A percentile compares a stretch with the other conserved stretches of the same genome.
phyloP scores from a whole-genome alignment of 2,888 invertebrate genomes.

The Stramonita haemastoma region DNA sequence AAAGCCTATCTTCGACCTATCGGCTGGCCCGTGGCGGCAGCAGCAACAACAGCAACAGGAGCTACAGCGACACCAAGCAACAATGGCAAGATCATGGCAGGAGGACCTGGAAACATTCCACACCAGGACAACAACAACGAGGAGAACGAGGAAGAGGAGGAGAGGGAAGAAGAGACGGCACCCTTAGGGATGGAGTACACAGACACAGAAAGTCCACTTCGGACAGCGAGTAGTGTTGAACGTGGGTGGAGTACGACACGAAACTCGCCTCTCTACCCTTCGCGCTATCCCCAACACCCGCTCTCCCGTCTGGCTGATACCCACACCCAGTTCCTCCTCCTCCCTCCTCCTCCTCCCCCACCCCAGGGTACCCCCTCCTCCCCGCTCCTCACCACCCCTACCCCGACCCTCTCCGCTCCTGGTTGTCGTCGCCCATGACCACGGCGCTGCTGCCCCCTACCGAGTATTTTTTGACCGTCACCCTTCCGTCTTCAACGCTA shows the following conservation, averaged over 20 bases:
- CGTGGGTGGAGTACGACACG: constrained; percentile 76
- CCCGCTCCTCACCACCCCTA: not conserved
- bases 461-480: constrained; percentile 76
- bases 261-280: constrained; percentile 74
- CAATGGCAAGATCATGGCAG: not conserved
- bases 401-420: not conserved
- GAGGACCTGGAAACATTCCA: not conserved
- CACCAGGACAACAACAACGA: no score
- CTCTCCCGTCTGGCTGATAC: constrained; percentile 68
- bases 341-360: constrained; percentile 32
- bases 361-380: not conserved
- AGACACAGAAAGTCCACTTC: constrained; percentile 45
- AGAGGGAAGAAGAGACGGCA: not conserved
- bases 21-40: constrained; percentile 19
- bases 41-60: not conserved
- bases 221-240: constrained; percentile 71
- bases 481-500: constrained; percentile 74
- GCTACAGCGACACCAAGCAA: not conserved
- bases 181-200: not conserved
- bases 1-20: not conserved
- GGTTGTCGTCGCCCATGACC: not conserved
- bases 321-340: constrained; percentile 59
- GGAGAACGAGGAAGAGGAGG: not conserved
- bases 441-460: not conserved
- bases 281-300: constrained; percentile 71